Evolutionary conservation across 2,888 invertebrate species (phyloP), one percentile per base, ranked within the genome.

Genomic region (Pachydiplax longipennis): DNA sequence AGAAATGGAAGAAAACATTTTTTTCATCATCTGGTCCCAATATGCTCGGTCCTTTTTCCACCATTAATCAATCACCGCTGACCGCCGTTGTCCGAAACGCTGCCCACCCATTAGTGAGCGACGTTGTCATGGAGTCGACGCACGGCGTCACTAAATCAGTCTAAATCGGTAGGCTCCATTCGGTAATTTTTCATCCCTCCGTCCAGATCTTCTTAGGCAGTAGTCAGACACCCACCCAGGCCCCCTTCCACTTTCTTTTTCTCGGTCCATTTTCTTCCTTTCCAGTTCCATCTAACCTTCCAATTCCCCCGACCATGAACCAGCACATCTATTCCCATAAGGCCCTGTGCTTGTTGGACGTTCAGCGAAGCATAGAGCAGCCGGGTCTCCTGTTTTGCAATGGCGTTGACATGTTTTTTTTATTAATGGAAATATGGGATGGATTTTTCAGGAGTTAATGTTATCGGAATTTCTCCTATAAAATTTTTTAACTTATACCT

Each of bases 61-160:
- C 61, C 87, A 87, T 87, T 87, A 87, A 87, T 87, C 87, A 87
- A 87, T 87, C 87, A 61, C 65, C 58, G 73, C 73, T 73, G 73
- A 73, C 73, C 73, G 73, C 25, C 65, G 22, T n/a, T 25, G 65
- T 65, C 65, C 22, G n/a, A 22, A 37, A 65, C 65, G 65, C 35
- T 8, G 22, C 37, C 37, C 61, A 15, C 61, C 87, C 87, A 87
- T 87, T 87, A 87, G 87, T 61, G 87, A 35, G 87, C 35, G 87
- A 61, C 58, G 87, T 61, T 61, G 87, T 87, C 87, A 65, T 61
- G 87, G 61, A 58, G 87, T 65, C 87, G 87, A 87, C 87, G 87
- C 87, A 61, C 87, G n/a, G 37, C 61, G 61, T 35, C 87, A 61
- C 87, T 87, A 87, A 87, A 87, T 87, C 87, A 61, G 87, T 87